Percentiles rank a stretch among this genome's conserved stretches.
phyloP scores from a whole-genome alignment of 1,140 invertebrate species.

The Ctenoplectra terminalis region DNA sequence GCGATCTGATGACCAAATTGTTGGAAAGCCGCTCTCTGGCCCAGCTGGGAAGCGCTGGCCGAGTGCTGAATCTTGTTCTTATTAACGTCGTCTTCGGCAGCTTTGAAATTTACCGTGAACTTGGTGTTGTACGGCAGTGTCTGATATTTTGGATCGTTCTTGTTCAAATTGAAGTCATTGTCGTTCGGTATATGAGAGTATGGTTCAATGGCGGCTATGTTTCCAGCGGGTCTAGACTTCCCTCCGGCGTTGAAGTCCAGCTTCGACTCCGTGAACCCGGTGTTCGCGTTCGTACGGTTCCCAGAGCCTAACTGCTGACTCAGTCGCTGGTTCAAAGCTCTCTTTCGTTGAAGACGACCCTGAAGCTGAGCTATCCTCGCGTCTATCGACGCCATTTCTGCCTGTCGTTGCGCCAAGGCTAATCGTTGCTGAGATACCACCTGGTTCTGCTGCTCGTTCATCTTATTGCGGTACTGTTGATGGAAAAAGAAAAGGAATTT shows the following conservation, averaged over 20 bases:
- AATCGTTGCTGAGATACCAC: slow-evolving; percentile 93
- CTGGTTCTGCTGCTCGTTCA: slow-evolving; percentile 96
- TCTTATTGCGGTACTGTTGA: slow-evolving; percentile 95
- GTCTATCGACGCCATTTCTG: slow-evolving; percentile 95
- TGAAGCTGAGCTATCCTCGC: slow-evolving; percentile 96
- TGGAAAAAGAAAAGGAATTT: not conserved
- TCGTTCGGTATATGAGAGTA: slow-evolving; percentile 92
- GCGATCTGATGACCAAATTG: slow-evolving; percentile 80
- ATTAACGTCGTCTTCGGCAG: slow-evolving; percentile 79
- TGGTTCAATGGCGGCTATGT: slow-evolving; percentile 94
- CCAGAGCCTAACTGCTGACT: slow-evolving; percentile 87
- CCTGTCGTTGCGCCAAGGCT: slow-evolving; percentile 91
- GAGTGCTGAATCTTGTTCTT: slow-evolving; percentile 82
- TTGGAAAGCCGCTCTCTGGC: slow-evolving; percentile 76
- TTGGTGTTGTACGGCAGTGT: slow-evolving; percentile 95
- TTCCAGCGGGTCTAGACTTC: slow-evolving; percentile 84
- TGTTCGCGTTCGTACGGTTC: slow-evolving; percentile 50
- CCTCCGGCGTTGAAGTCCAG: slow-evolving; percentile 79
- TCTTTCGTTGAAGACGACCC: slow-evolving; percentile 93
- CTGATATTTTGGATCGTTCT: slow-evolving; percentile 96
- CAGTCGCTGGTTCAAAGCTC: slow-evolving; percentile 92
- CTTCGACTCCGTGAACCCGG: slow-evolving; percentile 72
- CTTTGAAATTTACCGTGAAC: slow-evolving; percentile 86
- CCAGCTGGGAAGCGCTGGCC: slow-evolving; percentile 80
- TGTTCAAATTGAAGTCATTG: slow-evolving; percentile 87